Evolutionary conservation across 2,888 invertebrate genomes (phyloP), one percentile per base, ranked within the genome.

Genomic region (Rhimphoctona megacephalus): DNA sequence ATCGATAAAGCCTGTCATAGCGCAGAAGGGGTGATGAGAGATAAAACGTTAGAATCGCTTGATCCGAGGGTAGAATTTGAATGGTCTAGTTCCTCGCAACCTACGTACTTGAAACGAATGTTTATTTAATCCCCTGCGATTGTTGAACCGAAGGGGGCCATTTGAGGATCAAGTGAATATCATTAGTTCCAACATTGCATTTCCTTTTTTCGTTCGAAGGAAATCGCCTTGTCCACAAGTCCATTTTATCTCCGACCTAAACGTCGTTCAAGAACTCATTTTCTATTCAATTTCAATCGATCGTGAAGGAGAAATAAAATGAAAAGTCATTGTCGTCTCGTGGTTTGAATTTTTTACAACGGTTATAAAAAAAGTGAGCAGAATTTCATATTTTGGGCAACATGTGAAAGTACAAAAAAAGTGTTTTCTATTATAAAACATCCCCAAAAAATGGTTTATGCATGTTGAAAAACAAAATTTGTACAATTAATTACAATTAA

Each of bases 1-100:
- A 78, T 54, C 52, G 52, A 67, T 52, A 67, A 46, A 67, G 69
- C 8, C n/a, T 33, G 30, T 67, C 19, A 52, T 25, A 36, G 25
- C 11, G 7, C 33, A 19, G n/a, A 9, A 49, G 66, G 66, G 46
- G 77, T 30, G 61, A 66, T 33, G 25, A 78, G 19, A 52, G 78
- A 67, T 66, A 67, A 25, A 25, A 19, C 39, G 36, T 78, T 78
- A 36, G 54, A 77, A 46, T 66, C 22, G 77, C 54, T 54, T 25
- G 14, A 64, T 66, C 22, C 46, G 66, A 64, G 77, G 66, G 77
- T 66, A 69, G 54, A 67, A 54, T 54, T 54, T 39, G 25, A 54
- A 43, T 54, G 36, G 66, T 49, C 67, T 36, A 36, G 54, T 78
- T 39, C 39, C 49, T 46, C 33, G 39, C 9, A 7, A 39, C 46